Conservation (phyloP, 2,797 vertebrate species). For the Spea hammondii region DNA sequence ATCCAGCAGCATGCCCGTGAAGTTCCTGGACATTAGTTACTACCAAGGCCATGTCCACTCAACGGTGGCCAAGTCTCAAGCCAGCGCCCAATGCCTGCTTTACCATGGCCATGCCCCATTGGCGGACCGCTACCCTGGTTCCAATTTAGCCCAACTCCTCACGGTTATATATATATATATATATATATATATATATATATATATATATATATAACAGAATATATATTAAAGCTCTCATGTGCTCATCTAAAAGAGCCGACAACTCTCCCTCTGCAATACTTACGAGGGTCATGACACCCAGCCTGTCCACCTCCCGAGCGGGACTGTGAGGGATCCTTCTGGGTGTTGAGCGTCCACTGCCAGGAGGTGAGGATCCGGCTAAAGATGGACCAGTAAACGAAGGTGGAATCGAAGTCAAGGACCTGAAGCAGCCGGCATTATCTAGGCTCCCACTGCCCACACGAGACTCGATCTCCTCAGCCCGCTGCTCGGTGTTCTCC, state of each 20-base stretch:
- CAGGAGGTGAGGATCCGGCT: slow-evolving; percentile 83
- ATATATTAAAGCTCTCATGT: no score
- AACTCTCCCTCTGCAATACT: slow-evolving; percentile 44
- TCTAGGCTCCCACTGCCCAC: slow-evolving; percentile 84
- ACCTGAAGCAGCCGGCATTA: slow-evolving; percentile 79
- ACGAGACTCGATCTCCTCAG: slow-evolving; percentile 90
- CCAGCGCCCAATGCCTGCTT: no score
- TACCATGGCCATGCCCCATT: no score
- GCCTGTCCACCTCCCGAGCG: slow-evolving; percentile 87
- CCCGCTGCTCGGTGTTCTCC: slow-evolving; percentile 87
- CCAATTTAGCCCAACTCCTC: no score
- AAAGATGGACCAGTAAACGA: slow-evolving; percentile 68
- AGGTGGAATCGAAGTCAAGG: slow-evolving; percentile 80
- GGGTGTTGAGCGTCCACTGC: slow-evolving; percentile 88
- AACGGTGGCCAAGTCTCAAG: no score
- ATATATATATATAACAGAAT: no score
- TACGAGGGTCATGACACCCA: slow-evolving; percentile 95
- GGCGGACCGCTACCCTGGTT: no score
- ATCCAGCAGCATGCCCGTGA: no score
- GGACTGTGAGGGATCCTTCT: slow-evolving; percentile 85
- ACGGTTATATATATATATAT: no score
- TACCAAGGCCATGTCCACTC: no score
- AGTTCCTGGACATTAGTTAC: no score
- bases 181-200: no score
- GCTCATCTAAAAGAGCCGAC: not conserved